Percentiles rank a stretch among this genome's conserved stretches.
Conservation (phyloP, 2,113 vertebrate genomes). For the Syrmaticus mikado region DNA sequence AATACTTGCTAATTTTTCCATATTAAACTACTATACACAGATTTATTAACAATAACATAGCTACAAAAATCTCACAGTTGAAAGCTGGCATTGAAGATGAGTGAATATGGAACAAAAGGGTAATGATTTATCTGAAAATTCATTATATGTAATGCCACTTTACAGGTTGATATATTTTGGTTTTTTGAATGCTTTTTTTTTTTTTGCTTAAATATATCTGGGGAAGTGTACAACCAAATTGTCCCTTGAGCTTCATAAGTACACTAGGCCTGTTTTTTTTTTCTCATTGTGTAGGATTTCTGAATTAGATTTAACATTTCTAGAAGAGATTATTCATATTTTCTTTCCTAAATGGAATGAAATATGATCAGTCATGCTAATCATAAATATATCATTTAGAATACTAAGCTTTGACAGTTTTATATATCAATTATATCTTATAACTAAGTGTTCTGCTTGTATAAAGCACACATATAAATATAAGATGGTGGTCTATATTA, state of each 20-base stretch:
- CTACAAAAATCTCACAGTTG: neutral
- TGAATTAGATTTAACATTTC: neutral
- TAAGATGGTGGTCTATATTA: neutral
- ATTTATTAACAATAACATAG: neutral
- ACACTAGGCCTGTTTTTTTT: neutral
- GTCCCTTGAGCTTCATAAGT: neutral
- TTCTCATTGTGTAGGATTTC: neutral
- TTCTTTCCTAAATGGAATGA: neutral
- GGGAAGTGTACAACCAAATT: neutral
- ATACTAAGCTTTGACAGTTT: neutral
- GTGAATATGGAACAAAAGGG: neutral
- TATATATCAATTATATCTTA: neutral
- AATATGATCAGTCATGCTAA: neutral
- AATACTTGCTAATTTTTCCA: neutral
- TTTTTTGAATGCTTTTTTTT: neutral
- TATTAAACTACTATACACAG: neutral
- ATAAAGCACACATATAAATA: neutral
- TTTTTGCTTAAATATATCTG: neutral
- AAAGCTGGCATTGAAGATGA: slow-evolving; percentile 13
- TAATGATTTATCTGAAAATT: neutral
- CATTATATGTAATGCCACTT: neutral
- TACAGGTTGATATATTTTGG: neutral
- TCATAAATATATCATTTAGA: neutral
- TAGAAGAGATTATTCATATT: neutral
- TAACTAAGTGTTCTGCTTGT: neutral